Evolutionary conservation across 1,140 invertebrate genomes (phyloP), one percentile per base, ranked within the genome.

Genomic region (Harpegnathos saltator): DNA sequence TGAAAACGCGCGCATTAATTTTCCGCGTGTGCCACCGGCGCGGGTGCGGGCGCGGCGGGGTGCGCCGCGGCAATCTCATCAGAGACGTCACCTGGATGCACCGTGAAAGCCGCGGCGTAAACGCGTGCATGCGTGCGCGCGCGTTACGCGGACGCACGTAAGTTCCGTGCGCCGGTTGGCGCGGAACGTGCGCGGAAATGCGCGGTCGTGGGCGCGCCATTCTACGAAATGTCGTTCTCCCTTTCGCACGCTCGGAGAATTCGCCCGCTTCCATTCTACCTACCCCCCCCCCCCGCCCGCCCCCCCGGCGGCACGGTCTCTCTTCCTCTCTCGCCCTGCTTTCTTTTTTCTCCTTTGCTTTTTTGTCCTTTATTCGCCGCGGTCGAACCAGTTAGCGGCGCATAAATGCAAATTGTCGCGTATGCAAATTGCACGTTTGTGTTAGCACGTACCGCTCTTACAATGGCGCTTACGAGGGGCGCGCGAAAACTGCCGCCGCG

Each of bases 341-440:
- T 54, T 38, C 19, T 14, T n/a, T 33, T 38, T 29, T 5, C 14
- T 9, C 19, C 15, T n/a, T 72, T 3, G 17, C 11, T 29, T 22
- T 74, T 65, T 71, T 29, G 24, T 38, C 61, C 44, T 82, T 82
- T 74, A 50, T 85, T 26, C 38, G 26, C 59, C 61, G 52, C 52
- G 14, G 69, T 71, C 69, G 59, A 85, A 74, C 80, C 62, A 52
- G 71, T 72, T 83, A 68, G 59, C 62, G 72, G 38, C 62, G 52
- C 62, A 83, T 83, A 83, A 83, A 83, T 83, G 83, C 83, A 85
- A 85, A 85, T 83, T 68, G 83, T 74, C 83, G 80, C 83, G 80
- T 75, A 83, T 74, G 83, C 83, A 85, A 85, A 85, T 84, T 83
- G 75, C 75, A 58, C 66, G 75, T 69, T 71, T 80, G 65, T 71